A percentile compares a stretch with the other conserved stretches of the same genome.
phyloP scores from a whole-genome alignment of 2,113 vertebrate genomes.

The Tachuris rubrigastra region DNA sequence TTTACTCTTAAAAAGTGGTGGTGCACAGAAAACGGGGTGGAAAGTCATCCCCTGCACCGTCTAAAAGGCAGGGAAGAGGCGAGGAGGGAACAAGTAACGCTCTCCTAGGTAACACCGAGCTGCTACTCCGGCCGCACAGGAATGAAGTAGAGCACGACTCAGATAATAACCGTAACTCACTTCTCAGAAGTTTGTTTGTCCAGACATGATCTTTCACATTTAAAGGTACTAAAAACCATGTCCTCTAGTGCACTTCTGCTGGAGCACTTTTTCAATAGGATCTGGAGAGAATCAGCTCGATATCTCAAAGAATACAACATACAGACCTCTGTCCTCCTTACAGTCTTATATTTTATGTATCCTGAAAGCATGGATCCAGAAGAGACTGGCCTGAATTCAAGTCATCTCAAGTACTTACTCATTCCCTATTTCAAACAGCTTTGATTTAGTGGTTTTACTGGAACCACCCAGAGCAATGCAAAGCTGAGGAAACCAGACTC shows the following conservation, averaged over 20 bases:
- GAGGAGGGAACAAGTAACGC: neutral
- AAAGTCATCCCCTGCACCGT: neutral
- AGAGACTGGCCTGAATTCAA: conserved; percentile 16
- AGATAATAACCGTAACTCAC: conserved; percentile 12
- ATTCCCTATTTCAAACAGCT: conserved; percentile 22
- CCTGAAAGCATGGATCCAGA: neutral
- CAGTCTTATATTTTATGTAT: neutral
- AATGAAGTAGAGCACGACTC: neutral
- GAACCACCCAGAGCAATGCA: neutral
- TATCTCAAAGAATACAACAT: neutral
- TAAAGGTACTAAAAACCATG: neutral
- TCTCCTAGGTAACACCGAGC: conserved; percentile 5
- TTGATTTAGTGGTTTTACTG: conserved; percentile 35
- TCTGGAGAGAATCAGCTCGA: neutral
- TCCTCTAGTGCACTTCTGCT: neutral
- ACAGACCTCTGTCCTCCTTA: neutral
- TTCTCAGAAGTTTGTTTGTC: conserved; percentile 3
- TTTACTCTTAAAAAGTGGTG: neutral
- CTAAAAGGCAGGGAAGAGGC: neutral
- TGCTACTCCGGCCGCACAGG: neutral
- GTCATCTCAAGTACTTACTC: conserved; percentile 27
- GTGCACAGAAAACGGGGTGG: neutral
- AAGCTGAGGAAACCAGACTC: neutral
- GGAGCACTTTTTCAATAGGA: neutral
- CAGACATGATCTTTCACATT: neutral